Evolutionary conservation across 2,888 invertebrate species (phyloP).

Genomic region (Imbricaverruca yamaguchii): DNA sequence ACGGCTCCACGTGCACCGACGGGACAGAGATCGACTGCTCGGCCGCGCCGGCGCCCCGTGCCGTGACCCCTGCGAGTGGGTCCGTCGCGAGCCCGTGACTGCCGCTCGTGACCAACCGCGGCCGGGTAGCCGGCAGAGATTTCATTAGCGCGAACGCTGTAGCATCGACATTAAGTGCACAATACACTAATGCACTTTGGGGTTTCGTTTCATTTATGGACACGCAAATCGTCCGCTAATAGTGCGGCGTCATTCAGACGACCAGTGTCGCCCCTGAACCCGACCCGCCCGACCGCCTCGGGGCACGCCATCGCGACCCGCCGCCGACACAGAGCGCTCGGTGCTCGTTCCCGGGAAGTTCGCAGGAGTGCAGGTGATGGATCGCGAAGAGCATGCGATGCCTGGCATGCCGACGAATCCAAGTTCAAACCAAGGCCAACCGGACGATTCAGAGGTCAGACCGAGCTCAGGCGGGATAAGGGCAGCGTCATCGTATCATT

Average conservation of each 20-base stretch:
- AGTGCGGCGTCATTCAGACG: background rate
- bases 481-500: no score
- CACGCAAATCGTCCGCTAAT: constrained; percentile 12
- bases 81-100: background rate
- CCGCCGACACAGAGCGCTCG: no score
- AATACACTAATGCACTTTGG: constrained; percentile 14
- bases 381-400: no score
- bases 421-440: no score
- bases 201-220: constrained; percentile 8
- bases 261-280: background rate
- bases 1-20: no score
- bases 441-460: no score
- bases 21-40: no score
- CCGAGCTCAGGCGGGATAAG: no score
- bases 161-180: background rate
- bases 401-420: no score
- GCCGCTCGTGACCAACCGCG: background rate
- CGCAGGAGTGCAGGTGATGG: no score
- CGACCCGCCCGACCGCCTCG: background rate
- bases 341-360: no score
- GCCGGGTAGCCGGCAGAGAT: background rate
- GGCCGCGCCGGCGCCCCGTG: background rate
- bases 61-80: background rate
- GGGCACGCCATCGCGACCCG: no score
- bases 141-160: background rate